Conservation (phyloP, 1,140 invertebrate species). For the Lerema accius region DNA sequence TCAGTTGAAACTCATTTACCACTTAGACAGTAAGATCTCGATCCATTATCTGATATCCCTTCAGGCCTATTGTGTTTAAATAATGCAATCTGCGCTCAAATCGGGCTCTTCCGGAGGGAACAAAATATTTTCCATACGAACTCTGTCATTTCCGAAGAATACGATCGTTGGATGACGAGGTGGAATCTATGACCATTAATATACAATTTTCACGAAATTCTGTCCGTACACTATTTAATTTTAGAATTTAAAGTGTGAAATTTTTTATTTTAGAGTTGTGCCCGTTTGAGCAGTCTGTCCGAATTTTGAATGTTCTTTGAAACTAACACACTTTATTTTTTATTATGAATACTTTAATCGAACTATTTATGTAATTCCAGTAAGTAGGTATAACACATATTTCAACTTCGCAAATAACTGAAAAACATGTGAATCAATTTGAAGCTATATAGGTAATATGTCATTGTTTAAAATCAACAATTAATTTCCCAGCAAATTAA, state of each 20-base stretch:
- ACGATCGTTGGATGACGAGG: conserved; percentile 47
- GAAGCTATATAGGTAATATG: too few relatives aligned
- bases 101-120: conserved; percentile 36
- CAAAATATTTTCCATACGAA: conserved; percentile 52
- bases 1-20: conserved; percentile 21
- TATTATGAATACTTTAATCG: too few relatives aligned
- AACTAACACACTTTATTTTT: too few relatives aligned
- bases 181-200: conserved; percentile 31
- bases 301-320: too few relatives aligned
- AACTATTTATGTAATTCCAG: too few relatives aligned
- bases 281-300: too few relatives aligned
- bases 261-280: too few relatives aligned
- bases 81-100: conserved; percentile 32
- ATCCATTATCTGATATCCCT: conserved; percentile 33
- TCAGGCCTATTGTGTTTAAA: conserved; percentile 29
- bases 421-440: too few relatives aligned
- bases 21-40: conserved; percentile 28
- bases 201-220: background rate
- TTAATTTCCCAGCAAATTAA: too few relatives aligned
- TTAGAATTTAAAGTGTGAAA: background rate
- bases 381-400: too few relatives aligned
- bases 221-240: conserved; percentile 1
- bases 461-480: too few relatives aligned
- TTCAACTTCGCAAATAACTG: too few relatives aligned
- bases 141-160: conserved; percentile 50